Conservation (phyloP, 2,888 invertebrate species). For the Rhorus exstirpatorius region DNA sequence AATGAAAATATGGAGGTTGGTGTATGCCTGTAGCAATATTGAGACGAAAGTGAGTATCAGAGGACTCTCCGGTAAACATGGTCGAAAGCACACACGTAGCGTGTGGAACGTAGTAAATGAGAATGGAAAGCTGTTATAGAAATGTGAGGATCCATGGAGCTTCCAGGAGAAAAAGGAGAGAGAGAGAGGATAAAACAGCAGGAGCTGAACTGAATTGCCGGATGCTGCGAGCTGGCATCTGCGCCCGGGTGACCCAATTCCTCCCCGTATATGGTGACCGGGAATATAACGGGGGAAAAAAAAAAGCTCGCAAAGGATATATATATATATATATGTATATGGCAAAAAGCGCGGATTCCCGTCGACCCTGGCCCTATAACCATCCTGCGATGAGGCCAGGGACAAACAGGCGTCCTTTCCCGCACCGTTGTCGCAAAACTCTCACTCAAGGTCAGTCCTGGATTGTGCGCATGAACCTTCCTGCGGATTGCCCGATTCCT, state of each 20-base stretch:
- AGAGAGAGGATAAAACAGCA: constrained; percentile 16
- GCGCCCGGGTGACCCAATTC: constrained; percentile 77
- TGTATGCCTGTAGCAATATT: constrained; percentile 27
- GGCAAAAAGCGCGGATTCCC: constrained; percentile 57
- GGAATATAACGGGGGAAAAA: constrained; percentile 56
- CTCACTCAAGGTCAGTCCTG: constrained; percentile 70
- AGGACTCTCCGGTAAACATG: not conserved
- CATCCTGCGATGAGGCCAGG: constrained; percentile 61
- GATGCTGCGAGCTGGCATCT: constrained; percentile 67
- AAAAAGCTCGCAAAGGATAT: not conserved
- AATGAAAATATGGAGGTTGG: constrained; percentile 14
- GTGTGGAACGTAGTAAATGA: constrained; percentile 7
- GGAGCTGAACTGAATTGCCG: constrained; percentile 57
- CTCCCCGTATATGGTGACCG: constrained; percentile 18
- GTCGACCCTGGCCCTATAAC: constrained; percentile 75
- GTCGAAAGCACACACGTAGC: not conserved
- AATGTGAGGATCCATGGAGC: constrained; percentile 32
- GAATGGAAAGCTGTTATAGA: constrained; percentile 35
- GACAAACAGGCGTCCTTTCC: constrained; percentile 49
- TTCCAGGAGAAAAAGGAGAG: not conserved
- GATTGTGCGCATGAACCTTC: constrained; percentile 57
- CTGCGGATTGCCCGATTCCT: constrained; percentile 51
- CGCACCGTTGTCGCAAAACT: constrained; percentile 44
- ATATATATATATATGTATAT: constrained; percentile 2
- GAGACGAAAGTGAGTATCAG: constrained; percentile 40